A percentile compares a stretch with the other conserved stretches of the same genome.
Conservation (phyloP, 2,113 vertebrate genomes). For the Galbula dea region DNA sequence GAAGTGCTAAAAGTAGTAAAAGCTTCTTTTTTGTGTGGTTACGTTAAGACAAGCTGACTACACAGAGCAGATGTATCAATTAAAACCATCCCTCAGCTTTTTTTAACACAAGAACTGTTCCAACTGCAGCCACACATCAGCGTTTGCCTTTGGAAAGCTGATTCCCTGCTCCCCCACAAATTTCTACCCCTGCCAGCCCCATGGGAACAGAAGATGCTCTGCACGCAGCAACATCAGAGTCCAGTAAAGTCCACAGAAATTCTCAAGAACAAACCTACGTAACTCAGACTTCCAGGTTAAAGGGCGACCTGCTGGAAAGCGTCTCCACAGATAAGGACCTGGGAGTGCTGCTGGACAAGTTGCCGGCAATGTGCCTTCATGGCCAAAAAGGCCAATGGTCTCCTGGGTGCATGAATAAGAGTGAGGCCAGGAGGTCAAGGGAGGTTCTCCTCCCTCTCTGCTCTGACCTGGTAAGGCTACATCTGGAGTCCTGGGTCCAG, state of each 20-base stretch:
- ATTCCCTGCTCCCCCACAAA: background rate
- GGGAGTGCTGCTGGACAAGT: too few relatives aligned
- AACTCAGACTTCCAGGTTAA: too few relatives aligned
- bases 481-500: too few relatives aligned
- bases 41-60: constrained; percentile 64
- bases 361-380: too few relatives aligned
- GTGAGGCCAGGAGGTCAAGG: too few relatives aligned
- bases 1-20: constrained; percentile 63
- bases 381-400: too few relatives aligned
- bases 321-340: too few relatives aligned
- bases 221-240: background rate
- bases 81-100: constrained; percentile 50
- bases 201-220: background rate
- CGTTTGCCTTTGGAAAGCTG: background rate
- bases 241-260: background rate
- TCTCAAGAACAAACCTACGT: background rate
- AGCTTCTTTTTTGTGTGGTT: constrained; percentile 58
- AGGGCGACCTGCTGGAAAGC: too few relatives aligned
- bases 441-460: too few relatives aligned
- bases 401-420: too few relatives aligned
- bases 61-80: constrained; percentile 61
- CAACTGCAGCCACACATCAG: background rate
- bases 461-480: too few relatives aligned
- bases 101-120: background rate
- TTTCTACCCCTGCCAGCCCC: constrained; percentile 3